Percentiles rank a stretch among this genome's conserved stretches.
Conservation (phyloP, 2,888 invertebrate genomes). For the Escarpia spicata region DNA sequence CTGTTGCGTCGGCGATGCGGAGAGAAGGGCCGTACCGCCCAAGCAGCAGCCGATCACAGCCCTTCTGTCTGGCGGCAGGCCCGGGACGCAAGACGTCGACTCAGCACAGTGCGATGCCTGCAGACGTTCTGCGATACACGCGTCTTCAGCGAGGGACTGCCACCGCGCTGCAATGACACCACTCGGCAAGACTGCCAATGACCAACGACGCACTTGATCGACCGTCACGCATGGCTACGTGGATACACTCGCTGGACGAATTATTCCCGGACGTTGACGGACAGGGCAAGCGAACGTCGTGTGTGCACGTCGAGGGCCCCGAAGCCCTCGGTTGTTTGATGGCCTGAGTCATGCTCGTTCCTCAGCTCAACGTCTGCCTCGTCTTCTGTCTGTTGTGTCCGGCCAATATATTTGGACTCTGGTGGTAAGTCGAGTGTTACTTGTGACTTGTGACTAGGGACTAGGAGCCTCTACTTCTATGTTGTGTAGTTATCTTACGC, state of each 20-base stretch:
- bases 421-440: constrained; percentile 77
- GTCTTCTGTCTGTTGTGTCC: constrained; percentile 87
- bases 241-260: background rate
- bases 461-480: too few species aligned
- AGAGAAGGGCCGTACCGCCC: background rate
- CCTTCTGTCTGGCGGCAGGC: background rate
- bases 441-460: too few species aligned
- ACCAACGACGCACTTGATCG: background rate
- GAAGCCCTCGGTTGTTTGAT: background rate
- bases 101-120: background rate
- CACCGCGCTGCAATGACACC: background rate
- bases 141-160: background rate
- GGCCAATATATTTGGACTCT: constrained; percentile 79
- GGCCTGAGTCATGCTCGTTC: constrained; percentile 3
- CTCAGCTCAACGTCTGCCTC: constrained; percentile 73
- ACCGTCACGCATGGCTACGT: background rate
- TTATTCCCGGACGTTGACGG: background rate
- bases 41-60: constrained; percentile 13
- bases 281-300: background rate
- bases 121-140: background rate
- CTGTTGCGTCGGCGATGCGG: constrained; percentile 12
- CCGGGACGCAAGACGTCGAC: background rate
- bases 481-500: too few species aligned
- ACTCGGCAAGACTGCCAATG: background rate
- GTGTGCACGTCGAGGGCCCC: background rate